phyloP scores from a whole-genome alignment of 2,888 invertebrate species.

The Parapristionchus giblindavisi region DNA sequence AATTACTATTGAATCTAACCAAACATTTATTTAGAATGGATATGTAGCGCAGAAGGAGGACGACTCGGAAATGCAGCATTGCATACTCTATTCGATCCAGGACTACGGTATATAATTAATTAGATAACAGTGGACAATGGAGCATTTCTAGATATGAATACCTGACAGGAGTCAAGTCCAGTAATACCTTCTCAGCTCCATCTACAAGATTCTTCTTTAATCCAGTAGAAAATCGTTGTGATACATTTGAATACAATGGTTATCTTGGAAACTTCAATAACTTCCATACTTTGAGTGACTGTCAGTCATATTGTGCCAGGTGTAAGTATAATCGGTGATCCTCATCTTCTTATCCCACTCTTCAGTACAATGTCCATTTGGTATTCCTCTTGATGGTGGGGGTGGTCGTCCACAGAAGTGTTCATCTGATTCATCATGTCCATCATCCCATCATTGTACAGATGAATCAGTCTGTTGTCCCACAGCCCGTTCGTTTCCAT shows the following conservation, averaged over 20 bases:
- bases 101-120: not conserved
- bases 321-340: no score
- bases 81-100: conserved; percentile 6
- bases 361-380: conserved; percentile 51
- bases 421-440: conserved; percentile 53
- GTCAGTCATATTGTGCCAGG: conserved; percentile 57
- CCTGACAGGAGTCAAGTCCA: conserved; percentile 13
- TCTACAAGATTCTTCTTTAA: conserved; percentile 54
- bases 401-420: conserved; percentile 56
- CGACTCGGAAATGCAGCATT: conserved; percentile 45
- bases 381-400: conserved; percentile 53
- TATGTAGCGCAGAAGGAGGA: conserved; percentile 53
- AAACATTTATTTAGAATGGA: conserved; percentile 46
- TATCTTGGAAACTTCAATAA: conserved; percentile 60
- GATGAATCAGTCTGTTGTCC: conserved; percentile 58
- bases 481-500: conserved; percentile 46
- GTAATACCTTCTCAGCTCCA: not conserved
- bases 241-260: conserved; percentile 57
- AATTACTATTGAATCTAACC: not conserved
- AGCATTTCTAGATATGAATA: conserved; percentile 11
- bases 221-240: conserved; percentile 56
- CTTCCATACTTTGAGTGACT: conserved; percentile 56
- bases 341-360: not conserved
- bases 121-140: not conserved
- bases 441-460: conserved; percentile 55